Evolutionary conservation across 92 coral and sea anemone species (phyloP).

Genomic region (Palythoa heliodiscus): DNA sequence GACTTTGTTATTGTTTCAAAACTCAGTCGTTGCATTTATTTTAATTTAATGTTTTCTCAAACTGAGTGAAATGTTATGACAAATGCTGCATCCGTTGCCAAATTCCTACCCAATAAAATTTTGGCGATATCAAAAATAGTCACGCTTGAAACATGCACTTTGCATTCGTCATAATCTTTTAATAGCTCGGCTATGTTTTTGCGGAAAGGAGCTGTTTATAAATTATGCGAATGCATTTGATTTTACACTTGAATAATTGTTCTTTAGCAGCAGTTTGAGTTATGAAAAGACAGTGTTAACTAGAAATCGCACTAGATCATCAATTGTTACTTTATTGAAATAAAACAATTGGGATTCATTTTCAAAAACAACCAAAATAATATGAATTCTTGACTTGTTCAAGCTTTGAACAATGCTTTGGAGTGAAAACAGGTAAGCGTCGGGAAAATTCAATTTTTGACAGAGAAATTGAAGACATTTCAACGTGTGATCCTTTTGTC

Average conservation of each 20-base stretch:
- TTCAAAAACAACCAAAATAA: slow-evolving; percentile 13
- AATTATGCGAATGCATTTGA: not conserved
- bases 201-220: not conserved
- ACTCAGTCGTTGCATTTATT: not conserved
- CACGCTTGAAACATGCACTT: not conserved
- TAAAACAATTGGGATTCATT: not conserved
- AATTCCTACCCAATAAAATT: not conserved
- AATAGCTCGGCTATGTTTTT: not conserved
- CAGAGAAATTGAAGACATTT: slow-evolving; percentile 12
- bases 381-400: slow-evolving; percentile 18
- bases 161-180: slow-evolving; percentile 4
- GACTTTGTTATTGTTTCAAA: not conserved
- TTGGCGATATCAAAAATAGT: not conserved
- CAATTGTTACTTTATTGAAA: not conserved
- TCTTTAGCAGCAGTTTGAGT: not conserved
- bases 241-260: not conserved
- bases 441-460: not conserved
- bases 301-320: not conserved
- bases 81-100: not conserved
- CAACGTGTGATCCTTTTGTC: not conserved
- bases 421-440: no score
- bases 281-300: not conserved
- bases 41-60: not conserved
- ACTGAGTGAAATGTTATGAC: not conserved
- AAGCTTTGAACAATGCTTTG: not conserved